Base-by-base conservation (phyloP, 2,888 invertebrate species). In the Catotricha subobsoleta region DNA sequence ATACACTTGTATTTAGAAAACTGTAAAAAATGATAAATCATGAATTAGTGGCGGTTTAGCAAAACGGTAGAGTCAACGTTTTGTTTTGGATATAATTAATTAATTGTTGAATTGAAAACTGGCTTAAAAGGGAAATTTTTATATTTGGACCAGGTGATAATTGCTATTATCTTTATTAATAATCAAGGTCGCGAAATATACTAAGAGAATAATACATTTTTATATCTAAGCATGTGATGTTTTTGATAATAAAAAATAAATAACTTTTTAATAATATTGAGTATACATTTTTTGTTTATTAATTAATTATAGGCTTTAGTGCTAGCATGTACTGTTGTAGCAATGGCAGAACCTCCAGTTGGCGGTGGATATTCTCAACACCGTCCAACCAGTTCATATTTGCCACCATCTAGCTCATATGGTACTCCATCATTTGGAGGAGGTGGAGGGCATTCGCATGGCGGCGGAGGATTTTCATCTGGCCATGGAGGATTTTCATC, bases 401-500 rank as follows among this genome's bases (percentile, higher is more conserved):
- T 19, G 3, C 27, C 39, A n/a, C 30, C 36, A 35, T 39, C 40
- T 27, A 21, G 37, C 15, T 38, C 36, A 5, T 42, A 37, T 25
- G 42, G 40, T 31, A 39, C 38, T 12, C 44, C 43, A 15, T 42
- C 45, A n/a, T 28, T 42, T 31, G 43, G 45, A 3, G 43, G 43
- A 20, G 10, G 13, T 19, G 39, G 42, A 3, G n/a, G 31, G 12
- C 38, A 41, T 31, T 35, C 40, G 13, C 16, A 25, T 10, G 21
- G 35, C 3, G 16, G n/a, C 35, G 21, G 15, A 13, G 19, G 23
- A 4, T 31, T 23, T 18, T 27, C 29, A 16, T 23, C 37, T 20
- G 39, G 37, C 9, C 33, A 41, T 2, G 42, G 44, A 25, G 39
- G 39, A 28, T 41, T 20, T 16, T 12, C 55, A 42, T 59, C 59